Evolutionary conservation across 2,113 vertebrate genomes (phyloP).

Genomic region (Vidua macroura): DNA sequence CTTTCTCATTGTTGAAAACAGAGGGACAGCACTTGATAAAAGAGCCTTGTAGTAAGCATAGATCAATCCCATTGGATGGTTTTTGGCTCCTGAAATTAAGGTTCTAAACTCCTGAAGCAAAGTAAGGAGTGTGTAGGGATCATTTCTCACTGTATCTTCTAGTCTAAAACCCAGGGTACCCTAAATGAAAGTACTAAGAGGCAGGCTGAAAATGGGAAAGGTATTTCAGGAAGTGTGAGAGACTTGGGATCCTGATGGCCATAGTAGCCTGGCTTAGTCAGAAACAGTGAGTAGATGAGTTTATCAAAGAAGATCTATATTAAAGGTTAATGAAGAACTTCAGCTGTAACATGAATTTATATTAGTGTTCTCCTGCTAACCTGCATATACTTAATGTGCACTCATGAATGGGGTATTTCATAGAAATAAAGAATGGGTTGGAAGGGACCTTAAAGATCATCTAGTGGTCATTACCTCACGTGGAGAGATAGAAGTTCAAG

Average conservation of each 20-base stretch:
- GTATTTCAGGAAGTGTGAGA: background rate
- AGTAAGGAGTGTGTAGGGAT: background rate
- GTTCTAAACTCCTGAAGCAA: background rate
- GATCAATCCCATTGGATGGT: background rate
- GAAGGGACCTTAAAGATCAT: background rate
- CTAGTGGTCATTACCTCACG: background rate
- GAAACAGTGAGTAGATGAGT: background rate
- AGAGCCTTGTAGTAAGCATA: background rate
- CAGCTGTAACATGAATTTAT: background rate
- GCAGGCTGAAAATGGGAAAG: background rate
- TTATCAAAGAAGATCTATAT: background rate
- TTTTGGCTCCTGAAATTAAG: background rate
- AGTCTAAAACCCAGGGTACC: background rate
- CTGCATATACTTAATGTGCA: background rate
- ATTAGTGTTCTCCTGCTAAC: background rate
- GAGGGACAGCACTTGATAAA: background rate
- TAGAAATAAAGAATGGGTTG: background rate
- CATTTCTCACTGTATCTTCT: background rate
- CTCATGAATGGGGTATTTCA: background rate
- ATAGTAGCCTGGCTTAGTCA: background rate
- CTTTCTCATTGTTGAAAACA: background rate
- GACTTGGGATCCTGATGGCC: background rate
- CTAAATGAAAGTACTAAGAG: background rate
- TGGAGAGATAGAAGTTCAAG: background rate
- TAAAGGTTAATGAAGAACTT: background rate